phyloP scores from a whole-genome alignment of 2,888 invertebrate genomes.

The Pogonocherus hispidulus region DNA sequence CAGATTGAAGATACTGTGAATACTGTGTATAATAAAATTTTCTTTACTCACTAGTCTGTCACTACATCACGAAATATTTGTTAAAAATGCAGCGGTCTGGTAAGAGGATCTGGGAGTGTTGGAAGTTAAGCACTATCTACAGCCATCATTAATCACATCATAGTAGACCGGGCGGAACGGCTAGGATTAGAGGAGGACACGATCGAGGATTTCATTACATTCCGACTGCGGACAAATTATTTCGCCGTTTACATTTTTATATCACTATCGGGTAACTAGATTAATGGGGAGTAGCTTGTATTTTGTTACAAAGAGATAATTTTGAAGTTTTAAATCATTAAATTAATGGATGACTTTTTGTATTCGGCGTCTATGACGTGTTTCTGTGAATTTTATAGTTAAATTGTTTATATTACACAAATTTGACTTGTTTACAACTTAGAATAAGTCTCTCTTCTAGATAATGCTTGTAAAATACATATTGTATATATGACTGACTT shows the following conservation, averaged over 20 bases:
- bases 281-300: constrained; percentile 3
- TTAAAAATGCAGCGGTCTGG: constrained; percentile 41
- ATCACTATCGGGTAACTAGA: neutral
- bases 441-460: no score
- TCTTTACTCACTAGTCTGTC: no score
- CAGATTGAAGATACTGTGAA: no score
- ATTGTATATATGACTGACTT: no score
- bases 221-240: constrained; percentile 59
- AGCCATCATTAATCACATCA: constrained; percentile 61
- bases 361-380: no score
- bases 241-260: constrained; percentile 47
- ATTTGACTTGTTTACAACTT: no score
- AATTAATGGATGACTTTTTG: no score
- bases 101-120: constrained; percentile 47
- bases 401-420: no score
- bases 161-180: constrained; percentile 56
- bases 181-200: constrained; percentile 58
- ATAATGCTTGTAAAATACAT: no score
- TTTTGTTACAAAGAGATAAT: neutral
- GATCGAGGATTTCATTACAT: constrained; percentile 60
- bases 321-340: no score
- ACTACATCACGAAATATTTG: constrained; percentile 34
- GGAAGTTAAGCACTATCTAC: constrained; percentile 59
- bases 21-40: no score
- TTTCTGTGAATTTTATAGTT: no score